These are phyloP conservation scores for Hypothenemus hampei DNA, from an alignment of 1,140 invertebrate species.

Conservation along the genomic window DNA sequence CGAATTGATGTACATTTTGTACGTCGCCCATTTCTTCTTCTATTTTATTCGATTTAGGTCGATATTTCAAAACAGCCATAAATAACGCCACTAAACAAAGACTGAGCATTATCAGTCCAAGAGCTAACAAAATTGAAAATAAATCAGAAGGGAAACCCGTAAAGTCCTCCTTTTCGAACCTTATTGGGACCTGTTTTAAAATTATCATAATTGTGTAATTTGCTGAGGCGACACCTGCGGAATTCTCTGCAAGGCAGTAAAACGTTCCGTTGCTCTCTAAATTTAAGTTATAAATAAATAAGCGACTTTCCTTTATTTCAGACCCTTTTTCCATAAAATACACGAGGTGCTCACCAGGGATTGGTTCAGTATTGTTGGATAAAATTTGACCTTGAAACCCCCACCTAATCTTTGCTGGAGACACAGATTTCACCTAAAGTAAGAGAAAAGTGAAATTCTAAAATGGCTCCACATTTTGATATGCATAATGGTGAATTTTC, in stretches of 20 bases:
- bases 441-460: slow-evolving; percentile 5
- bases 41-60: slow-evolving; percentile 41
- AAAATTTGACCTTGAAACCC: slow-evolving; percentile 69
- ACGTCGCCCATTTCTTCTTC: too few species aligned
- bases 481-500: not conserved
- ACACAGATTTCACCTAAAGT: slow-evolving; percentile 62
- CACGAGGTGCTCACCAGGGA: slow-evolving; percentile 56
- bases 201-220: slow-evolving; percentile 73
- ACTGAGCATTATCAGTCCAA: slow-evolving; percentile 46
- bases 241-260: slow-evolving; percentile 73
- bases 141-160: slow-evolving; percentile 57
- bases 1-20: too few species aligned
- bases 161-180: slow-evolving; percentile 24
- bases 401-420: slow-evolving; percentile 72
- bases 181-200: slow-evolving; percentile 58
- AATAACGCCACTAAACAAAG: slow-evolving; percentile 55
- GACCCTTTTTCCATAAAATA: slow-evolving; percentile 62
- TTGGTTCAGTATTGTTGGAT: slow-evolving; percentile 60
- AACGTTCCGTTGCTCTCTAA: slow-evolving; percentile 73
- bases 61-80: slow-evolving; percentile 56
- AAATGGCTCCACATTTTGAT: not conserved
- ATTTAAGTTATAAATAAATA: slow-evolving; percentile 67
- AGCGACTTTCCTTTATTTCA: slow-evolving; percentile 64
- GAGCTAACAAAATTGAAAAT: slow-evolving; percentile 58
- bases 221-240: slow-evolving; percentile 65